Evolutionary conservation across 1,140 invertebrate genomes (phyloP).

Genomic region (Sitodiplosis mosellana): DNA sequence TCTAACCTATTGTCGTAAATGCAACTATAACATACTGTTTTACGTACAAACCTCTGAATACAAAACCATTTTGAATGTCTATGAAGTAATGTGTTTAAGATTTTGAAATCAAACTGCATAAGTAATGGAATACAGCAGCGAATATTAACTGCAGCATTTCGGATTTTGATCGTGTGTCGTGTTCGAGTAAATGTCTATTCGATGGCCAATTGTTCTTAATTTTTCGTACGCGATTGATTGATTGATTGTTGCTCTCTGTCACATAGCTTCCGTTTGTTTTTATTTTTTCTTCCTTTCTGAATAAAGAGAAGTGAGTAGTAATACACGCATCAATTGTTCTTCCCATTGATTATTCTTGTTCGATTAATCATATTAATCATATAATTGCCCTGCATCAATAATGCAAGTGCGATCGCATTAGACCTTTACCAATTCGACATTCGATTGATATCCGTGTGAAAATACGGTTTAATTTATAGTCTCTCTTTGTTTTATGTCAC

Average conservation of each 20-base stretch:
- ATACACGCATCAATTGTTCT: too few relatives aligned
- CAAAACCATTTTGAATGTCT: constrained; percentile 1
- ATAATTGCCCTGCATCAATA: too few relatives aligned
- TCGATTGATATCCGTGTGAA: background rate
- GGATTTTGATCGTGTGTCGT: background rate
- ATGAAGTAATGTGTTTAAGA: background rate
- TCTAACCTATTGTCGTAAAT: too few relatives aligned
- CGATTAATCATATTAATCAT: too few relatives aligned
- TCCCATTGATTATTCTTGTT: too few relatives aligned
- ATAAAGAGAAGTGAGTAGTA: too few relatives aligned
- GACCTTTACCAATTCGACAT: background rate
- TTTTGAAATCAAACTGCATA: background rate
- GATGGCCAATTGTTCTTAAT: constrained; percentile 8
- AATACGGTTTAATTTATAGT: too few relatives aligned
- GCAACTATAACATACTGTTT: constrained; percentile 1
- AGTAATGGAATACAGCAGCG: background rate
- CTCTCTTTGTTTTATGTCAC: too few relatives aligned
- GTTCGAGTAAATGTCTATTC: background rate
- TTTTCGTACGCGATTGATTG: background rate
- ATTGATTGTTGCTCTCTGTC: too few relatives aligned
- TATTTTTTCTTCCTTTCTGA: too few relatives aligned
- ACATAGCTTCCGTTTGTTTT: too few relatives aligned
- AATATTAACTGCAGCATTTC: background rate
- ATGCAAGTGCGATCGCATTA: background rate
- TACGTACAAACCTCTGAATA: background rate